Percentiles rank a stretch among this genome's conserved stretches.
These are phyloP conservation scores for Leptinotarsa juncta DNA, from an alignment of 2,888 invertebrate species.

Conservation along the genomic window DNA sequence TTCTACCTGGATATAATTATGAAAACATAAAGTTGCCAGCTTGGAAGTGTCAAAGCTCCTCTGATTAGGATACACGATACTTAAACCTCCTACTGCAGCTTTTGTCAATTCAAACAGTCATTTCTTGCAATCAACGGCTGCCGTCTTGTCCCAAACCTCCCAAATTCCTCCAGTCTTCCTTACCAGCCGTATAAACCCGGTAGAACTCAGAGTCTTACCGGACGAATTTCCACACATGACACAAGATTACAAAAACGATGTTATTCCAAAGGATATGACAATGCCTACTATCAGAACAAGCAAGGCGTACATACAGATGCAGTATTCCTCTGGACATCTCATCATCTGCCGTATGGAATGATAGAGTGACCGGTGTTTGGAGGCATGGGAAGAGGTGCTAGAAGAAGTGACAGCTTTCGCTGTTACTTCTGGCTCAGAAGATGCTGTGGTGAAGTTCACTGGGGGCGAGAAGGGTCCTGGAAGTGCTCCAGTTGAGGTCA, in stretches of 20 bases:
- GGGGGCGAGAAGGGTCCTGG: conserved; percentile 79
- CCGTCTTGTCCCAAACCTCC: neutral
- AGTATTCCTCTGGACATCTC: conserved; percentile 71
- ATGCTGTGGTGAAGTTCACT: conserved; percentile 70
- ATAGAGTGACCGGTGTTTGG: conserved; percentile 46
- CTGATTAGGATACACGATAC: too few species aligned
- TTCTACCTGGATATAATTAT: neutral
- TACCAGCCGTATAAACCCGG: neutral
- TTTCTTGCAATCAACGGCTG: too few species aligned
- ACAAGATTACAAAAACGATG: conserved; percentile 52
- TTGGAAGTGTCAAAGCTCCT: neutral
- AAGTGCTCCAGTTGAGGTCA: conserved; percentile 71
- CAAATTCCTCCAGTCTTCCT: conserved; percentile 18
- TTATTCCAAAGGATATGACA: conserved; percentile 56
- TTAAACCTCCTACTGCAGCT: too few species aligned
- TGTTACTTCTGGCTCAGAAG: conserved; percentile 62
- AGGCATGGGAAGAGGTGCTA: conserved; percentile 45
- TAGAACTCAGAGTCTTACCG: neutral
- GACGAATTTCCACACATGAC: conserved; percentile 13
- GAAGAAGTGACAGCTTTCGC: conserved; percentile 58
- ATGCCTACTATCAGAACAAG: conserved; percentile 58
- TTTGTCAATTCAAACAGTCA: too few species aligned
- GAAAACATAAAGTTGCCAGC: neutral
- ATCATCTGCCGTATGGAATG: conserved; percentile 50
- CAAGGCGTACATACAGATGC: conserved; percentile 68